Base-by-base conservation (phyloP, 1,140 invertebrate species). In the Drosophila takahashii region DNA sequence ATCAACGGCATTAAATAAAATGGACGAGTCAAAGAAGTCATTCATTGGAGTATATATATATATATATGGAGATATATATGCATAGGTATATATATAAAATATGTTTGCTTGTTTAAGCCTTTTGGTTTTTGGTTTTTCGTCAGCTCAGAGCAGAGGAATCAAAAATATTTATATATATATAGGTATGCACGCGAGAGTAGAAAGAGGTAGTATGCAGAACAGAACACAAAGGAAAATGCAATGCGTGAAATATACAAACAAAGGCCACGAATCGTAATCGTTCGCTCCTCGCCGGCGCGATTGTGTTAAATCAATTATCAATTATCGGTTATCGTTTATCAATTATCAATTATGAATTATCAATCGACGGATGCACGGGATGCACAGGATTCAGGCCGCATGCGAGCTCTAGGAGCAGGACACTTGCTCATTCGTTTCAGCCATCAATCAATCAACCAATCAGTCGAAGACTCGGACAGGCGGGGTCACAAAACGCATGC, bases 11-110 rank as follows among this genome's bases (percentile, higher is more conserved):
- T 84, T 79, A 91, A 91, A 89, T 89, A 91, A 91, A 91, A 91
- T 91, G 90, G 90, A 91, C 90, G 90, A 91, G 90, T 91, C 90
- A 91, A 91, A 91, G 90, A 91, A 91, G 90, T 91, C 90, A 91
- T 91, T 90, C 86, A 79, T 89, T 90, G 83, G 74, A 69, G 74
- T 81, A 85, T 71, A 64, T 75, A 74, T 76, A 51, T 57, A 58
- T 57, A 64, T 78, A 61, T 52, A 77, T 57, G 54, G 39, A 56
- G 27, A 75, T 73, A 85, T 57, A 85, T 81, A 77, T 84, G 59
- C 81, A 83, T 76, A 74, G 57, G 29, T 78, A 79, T 72, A 64
- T 77, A 78, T 67, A 62, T 62, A 67, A 59, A 62, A 64, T 59
- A 73, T 52, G 42, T 73, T 47, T 54, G 64, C 64, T 72, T 72